Conservation (phyloP, 2,888 invertebrate species). For the Diplolepis rosae region DNA sequence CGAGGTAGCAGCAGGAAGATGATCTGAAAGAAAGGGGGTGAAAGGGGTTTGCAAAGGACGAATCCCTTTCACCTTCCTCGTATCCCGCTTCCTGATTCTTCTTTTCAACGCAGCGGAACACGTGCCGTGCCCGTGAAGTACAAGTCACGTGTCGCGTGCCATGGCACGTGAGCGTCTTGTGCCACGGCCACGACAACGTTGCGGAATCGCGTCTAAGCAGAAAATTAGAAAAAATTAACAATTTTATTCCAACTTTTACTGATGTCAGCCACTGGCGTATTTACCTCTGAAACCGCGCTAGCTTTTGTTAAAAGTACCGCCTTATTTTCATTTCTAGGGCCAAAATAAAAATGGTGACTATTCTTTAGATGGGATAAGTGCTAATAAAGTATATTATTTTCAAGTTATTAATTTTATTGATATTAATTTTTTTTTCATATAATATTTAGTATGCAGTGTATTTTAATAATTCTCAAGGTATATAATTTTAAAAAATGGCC, state of each 20-base stretch:
- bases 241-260: not conserved
- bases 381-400: too few relatives aligned
- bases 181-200: slow-evolving; percentile 35
- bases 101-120: slow-evolving; percentile 39
- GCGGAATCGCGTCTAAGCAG: slow-evolving; percentile 31
- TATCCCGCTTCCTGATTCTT: slow-evolving; percentile 40
- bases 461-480: too few relatives aligned
- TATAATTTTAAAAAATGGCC: too few relatives aligned
- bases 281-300: too few relatives aligned
- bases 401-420: too few relatives aligned
- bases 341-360: too few relatives aligned
- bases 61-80: slow-evolving; percentile 21
- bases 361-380: too few relatives aligned
- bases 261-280: too few relatives aligned
- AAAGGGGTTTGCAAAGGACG: slow-evolving; percentile 33
- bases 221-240: slow-evolving; percentile 11
- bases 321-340: too few relatives aligned
- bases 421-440: too few relatives aligned
- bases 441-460: too few relatives aligned
- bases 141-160: slow-evolving; percentile 33
- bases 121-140: slow-evolving; percentile 33
- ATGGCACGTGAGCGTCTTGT: slow-evolving; percentile 38
- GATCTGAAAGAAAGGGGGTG: slow-evolving; percentile 28
- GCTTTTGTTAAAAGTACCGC: too few relatives aligned
- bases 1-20: slow-evolving; percentile 15